phyloP scores from a whole-genome alignment of 2,797 vertebrate genomes.

The Acipenser ruthenus region DNA sequence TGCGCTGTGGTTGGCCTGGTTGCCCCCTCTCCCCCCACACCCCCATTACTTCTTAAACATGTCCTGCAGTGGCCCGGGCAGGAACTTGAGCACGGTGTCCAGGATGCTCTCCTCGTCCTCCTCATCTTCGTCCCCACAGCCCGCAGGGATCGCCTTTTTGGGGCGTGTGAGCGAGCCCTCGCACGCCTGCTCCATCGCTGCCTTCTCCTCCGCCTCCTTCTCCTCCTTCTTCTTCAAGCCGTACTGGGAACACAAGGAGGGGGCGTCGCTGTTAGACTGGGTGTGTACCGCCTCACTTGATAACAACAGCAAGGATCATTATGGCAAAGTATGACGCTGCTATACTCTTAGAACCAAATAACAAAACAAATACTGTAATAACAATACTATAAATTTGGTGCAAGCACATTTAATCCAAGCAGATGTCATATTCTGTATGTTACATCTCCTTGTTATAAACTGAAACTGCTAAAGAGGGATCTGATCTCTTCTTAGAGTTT shows the following conservation, averaged over 20 bases:
- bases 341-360: no score
- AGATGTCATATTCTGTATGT: no score
- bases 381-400: no score
- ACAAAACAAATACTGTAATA: no score
- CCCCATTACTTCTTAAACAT: conserved; percentile 95
- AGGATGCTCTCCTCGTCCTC: conserved; percentile 97
- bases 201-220: conserved; percentile 96
- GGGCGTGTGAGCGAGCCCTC: conserved; percentile 92
- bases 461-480: no score
- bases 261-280: neutral
- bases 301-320: neutral
- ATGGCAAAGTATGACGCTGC: neutral
- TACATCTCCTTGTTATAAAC: no score
- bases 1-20: conserved; percentile 65
- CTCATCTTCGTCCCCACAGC: conserved; percentile 89
- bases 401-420: no score
- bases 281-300: neutral
- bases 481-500: no score
- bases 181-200: conserved; percentile 91
- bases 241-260: conserved; percentile 58
- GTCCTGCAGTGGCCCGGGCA: conserved; percentile 93
- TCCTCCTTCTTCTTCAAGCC: conserved; percentile 98
- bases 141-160: conserved; percentile 91
- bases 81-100: conserved; percentile 96
- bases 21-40: conserved; percentile 23